Evolutionary conservation across 2,888 invertebrate species (phyloP).

Genomic region (Syrphus vitripennis): DNA sequence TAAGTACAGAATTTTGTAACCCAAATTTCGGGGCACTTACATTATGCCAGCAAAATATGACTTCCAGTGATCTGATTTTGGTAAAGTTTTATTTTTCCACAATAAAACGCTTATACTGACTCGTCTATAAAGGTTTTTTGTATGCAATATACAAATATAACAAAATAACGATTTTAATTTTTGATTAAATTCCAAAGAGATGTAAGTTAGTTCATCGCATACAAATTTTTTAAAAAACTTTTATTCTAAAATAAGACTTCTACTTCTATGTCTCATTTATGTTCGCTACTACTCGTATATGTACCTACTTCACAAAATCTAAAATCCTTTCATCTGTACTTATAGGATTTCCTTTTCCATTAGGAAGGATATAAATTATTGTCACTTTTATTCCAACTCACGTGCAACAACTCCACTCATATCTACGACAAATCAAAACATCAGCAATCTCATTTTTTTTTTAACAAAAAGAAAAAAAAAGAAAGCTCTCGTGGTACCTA

Average conservation of each 20-base stretch:
- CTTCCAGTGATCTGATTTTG: too few species aligned
- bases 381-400: slow-evolving; percentile 59
- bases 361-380: slow-evolving; percentile 43
- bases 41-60: too few species aligned
- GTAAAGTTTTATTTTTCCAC: too few species aligned
- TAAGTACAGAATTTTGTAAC: too few species aligned
- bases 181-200: background rate
- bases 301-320: background rate
- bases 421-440: slow-evolving; percentile 26
- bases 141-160: too few species aligned
- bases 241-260: too few species aligned
- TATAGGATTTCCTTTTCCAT: background rate
- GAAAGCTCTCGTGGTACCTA: background rate
- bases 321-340: slow-evolving; percentile 17
- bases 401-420: slow-evolving; percentile 43
- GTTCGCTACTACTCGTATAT: background rate
- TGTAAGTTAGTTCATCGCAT: background rate
- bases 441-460: background rate
- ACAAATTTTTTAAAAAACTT: background rate
- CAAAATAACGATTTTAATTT: background rate
- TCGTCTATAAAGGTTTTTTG: too few species aligned
- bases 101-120: too few species aligned
- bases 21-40: too few species aligned
- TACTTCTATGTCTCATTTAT: background rate
- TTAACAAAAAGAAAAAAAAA: background rate